A percentile compares a stretch with the other conserved stretches of the same genome.
These are phyloP conservation scores for Bombus turneri DNA, from an alignment of 1,140 invertebrate species.

Conservation along the genomic window DNA sequence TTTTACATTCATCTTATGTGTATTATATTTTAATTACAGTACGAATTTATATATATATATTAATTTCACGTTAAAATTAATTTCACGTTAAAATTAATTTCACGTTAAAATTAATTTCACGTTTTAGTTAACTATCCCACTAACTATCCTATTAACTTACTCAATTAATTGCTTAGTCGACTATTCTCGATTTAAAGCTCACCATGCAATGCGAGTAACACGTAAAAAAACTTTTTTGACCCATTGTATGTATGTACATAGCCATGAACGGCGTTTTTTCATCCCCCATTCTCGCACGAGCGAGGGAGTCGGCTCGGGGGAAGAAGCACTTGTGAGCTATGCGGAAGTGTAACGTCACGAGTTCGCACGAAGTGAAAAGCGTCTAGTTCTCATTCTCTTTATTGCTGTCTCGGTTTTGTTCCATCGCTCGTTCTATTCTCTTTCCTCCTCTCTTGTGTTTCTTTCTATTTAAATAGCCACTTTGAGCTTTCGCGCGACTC, in stretches of 20 bases:
- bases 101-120: neutral
- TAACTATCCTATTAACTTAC: neutral
- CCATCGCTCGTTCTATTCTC: neutral
- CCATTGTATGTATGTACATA: constrained; percentile 32
- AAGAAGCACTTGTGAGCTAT: constrained; percentile 45
- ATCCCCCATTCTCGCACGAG: constrained; percentile 14
- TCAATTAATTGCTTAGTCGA: neutral
- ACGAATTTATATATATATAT: too few species aligned
- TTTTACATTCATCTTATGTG: too few species aligned
- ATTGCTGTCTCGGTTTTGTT: constrained; percentile 32
- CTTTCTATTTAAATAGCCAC: constrained; percentile 40
- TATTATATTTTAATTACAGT: too few species aligned
- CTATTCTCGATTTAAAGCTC: neutral
- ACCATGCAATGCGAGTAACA: neutral
- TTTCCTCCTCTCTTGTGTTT: neutral
- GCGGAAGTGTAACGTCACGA: constrained; percentile 50
- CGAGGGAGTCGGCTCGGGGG: constrained; percentile 10
- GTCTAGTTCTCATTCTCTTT: constrained; percentile 44
- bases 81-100: too few species aligned
- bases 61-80: neutral
- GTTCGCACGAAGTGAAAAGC: constrained; percentile 34
- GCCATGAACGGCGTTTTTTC: constrained; percentile 46
- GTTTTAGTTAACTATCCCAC: neutral
- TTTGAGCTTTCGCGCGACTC: constrained; percentile 9
- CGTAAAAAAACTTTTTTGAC: constrained; percentile 11